A percentile compares a stretch with the other conserved stretches of the same genome.
These are phyloP conservation scores for Amiota communis DNA, from an alignment of 2,888 invertebrate genomes.

Conservation along the genomic window DNA sequence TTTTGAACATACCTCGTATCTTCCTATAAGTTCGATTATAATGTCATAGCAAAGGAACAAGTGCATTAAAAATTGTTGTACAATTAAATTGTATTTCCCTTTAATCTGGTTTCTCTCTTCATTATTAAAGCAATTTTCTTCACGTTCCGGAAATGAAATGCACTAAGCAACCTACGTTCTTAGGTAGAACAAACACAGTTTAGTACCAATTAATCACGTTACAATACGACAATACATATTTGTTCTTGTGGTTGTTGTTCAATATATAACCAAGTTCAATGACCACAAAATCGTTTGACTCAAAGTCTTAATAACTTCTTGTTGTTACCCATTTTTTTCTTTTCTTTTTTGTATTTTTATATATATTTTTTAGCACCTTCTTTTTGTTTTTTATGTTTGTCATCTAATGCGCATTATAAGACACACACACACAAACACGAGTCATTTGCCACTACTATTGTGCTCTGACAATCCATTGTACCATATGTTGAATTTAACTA, in stretches of 20 bases:
- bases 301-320: background rate
- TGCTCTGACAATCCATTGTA: constrained; percentile 20
- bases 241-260: background rate
- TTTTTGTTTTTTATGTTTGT: background rate
- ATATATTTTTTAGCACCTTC: constrained; percentile 26
- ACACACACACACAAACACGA: background rate
- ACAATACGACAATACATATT: too few relatives aligned
- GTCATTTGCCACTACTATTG: background rate
- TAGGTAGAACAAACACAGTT: too few relatives aligned
- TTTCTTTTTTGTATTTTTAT: background rate
- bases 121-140: too few relatives aligned
- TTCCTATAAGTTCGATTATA: too few relatives aligned
- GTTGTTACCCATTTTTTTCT: constrained; percentile 3
- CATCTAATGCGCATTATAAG: constrained; percentile 23
- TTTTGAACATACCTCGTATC: too few relatives aligned
- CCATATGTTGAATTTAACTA: constrained; percentile 5
- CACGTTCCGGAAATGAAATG: too few relatives aligned
- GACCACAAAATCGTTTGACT: background rate
- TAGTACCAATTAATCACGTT: too few relatives aligned
- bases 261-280: constrained; percentile 10
- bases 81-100: too few relatives aligned
- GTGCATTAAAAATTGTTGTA: too few relatives aligned
- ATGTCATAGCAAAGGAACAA: too few relatives aligned
- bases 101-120: too few relatives aligned
- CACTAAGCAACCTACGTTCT: too few relatives aligned